Evolutionary conservation across 2,113 vertebrate species (phyloP), one percentile per base, ranked within the genome.

Genomic region (Pardalotus punctatus): DNA sequence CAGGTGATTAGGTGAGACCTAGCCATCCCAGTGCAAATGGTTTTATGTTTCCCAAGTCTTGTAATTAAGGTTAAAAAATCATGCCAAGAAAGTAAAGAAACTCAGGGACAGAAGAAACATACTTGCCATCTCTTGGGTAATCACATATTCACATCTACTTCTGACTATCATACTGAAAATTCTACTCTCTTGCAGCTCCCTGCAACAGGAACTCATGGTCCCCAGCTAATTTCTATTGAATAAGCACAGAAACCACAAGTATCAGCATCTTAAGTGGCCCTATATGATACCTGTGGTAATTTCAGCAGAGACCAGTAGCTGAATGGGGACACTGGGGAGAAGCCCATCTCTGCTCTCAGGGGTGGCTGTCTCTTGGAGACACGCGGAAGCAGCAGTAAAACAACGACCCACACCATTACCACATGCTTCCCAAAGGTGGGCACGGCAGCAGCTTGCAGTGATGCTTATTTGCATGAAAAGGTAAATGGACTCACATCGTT

Each of bases 401-500:
- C 54, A 60, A 12, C 1, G 8, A 56, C 78, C 74, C 79, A 21
- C 64, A 58, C 58, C 60, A 40, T 10, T 24, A 62, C 79, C 85
- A 31, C 18, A 3, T 27, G 67, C 76, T 88, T 43, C 91, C 76
- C 78, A 11, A 80, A 51, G n/a, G 71, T 5, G 4, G 50, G 42
- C 70, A 29, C 3, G 5, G 61, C 66, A 58, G 57, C 22, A 64
- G 53, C 36, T 94, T 40, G 64, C 77, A 83, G 66, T 7, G 86
- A 60, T 2, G 1, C 42, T 86, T 74, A 89, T 85, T 64, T 61
- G 67, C 38, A 40, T 8, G 21, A 79, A 84, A 95, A 97, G 61
- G 79, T 90, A 96, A 93, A 94, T n/a, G 66, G 53, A 98, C 99
- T 97, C 98, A 99, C 99, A 25, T 99, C 99, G 4, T 99, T 99